These are phyloP conservation scores for Drosophila watanabei DNA, from an alignment of 1,140 invertebrate genomes.

Conservation along the genomic window DNA sequence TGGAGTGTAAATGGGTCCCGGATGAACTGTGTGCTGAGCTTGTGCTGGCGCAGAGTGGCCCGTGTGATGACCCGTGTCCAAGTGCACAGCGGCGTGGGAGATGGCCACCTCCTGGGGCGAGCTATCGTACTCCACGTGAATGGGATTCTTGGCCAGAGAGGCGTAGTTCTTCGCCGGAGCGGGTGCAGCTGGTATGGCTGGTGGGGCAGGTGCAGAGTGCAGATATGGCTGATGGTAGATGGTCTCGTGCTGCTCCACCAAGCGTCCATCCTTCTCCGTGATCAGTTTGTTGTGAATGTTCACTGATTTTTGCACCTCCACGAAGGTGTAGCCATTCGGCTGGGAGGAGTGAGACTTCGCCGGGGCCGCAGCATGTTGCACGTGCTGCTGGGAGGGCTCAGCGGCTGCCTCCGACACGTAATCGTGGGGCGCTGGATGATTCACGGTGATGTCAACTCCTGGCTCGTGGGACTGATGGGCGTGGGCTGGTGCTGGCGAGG, in stretches of 20 bases:
- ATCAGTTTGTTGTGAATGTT: slow-evolving; percentile 84
- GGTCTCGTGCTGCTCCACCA: slow-evolving; percentile 81
- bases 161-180: slow-evolving; percentile 38
- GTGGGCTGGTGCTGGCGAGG: slow-evolving; percentile 14
- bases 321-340: slow-evolving; percentile 85
- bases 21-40: slow-evolving; percentile 4
- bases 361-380: slow-evolving; percentile 43
- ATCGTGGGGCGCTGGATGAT: slow-evolving; percentile 56
- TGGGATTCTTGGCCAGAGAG: slow-evolving; percentile 68
- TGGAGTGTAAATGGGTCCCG: neutral
- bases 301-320: slow-evolving; percentile 88
- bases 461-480: neutral
- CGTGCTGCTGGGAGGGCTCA: slow-evolving; percentile 57
- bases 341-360: slow-evolving; percentile 21
- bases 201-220: slow-evolving; percentile 14
- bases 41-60: neutral
- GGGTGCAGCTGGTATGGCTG: neutral
- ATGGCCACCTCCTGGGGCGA: slow-evolving; percentile 60
- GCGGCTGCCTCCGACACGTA: slow-evolving; percentile 69
- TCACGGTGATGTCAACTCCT: slow-evolving; percentile 14
- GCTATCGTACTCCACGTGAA: slow-evolving; percentile 71
- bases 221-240: slow-evolving; percentile 70
- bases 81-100: slow-evolving; percentile 42
- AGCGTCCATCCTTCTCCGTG: slow-evolving; percentile 73
- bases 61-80: slow-evolving; percentile 20